phyloP scores from a whole-genome alignment of 2,888 invertebrate species.

The Lysandra coridon region DNA sequence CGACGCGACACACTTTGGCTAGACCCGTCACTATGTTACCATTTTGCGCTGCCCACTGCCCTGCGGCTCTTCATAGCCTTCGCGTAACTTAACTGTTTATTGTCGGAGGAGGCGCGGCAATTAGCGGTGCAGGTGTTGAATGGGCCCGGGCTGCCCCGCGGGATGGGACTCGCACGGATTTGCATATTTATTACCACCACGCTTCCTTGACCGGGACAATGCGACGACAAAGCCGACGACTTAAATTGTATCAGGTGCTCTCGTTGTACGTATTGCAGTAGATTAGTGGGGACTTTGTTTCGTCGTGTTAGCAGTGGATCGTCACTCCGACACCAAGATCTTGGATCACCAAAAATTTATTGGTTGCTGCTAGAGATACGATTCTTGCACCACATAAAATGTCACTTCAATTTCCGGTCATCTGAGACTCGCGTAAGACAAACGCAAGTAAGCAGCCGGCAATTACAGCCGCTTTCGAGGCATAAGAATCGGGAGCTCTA shows the following conservation, averaged over 20 bases:
- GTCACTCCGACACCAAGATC: not conserved
- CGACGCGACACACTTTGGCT: too few species aligned
- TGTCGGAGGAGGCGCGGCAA: conserved; percentile 66
- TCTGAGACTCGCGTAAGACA: too few species aligned
- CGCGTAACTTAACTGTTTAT: conserved; percentile 55
- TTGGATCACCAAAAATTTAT: not conserved
- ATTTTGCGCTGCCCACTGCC: not conserved
- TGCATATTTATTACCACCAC: conserved; percentile 62
- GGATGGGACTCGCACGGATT: conserved; percentile 51
- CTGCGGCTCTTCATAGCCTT: not conserved
- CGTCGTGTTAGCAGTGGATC: not conserved
- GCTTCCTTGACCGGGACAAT: conserved; percentile 57
- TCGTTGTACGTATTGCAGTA: not conserved
- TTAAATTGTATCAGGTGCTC: conserved; percentile 44
- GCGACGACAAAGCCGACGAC: conserved; percentile 46
- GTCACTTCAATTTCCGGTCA: not conserved
- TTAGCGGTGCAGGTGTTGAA: conserved; percentile 75
- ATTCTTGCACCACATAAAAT: not conserved
- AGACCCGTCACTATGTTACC: too few species aligned
- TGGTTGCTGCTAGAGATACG: not conserved
- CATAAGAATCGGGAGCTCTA: not conserved
- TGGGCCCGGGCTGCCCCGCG: conserved; percentile 55
- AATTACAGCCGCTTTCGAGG: not conserved
- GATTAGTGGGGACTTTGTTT: not conserved
- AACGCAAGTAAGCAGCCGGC: not conserved